Conservation (phyloP, 2,888 invertebrate species). For the Cactoblastis cactorum region DNA sequence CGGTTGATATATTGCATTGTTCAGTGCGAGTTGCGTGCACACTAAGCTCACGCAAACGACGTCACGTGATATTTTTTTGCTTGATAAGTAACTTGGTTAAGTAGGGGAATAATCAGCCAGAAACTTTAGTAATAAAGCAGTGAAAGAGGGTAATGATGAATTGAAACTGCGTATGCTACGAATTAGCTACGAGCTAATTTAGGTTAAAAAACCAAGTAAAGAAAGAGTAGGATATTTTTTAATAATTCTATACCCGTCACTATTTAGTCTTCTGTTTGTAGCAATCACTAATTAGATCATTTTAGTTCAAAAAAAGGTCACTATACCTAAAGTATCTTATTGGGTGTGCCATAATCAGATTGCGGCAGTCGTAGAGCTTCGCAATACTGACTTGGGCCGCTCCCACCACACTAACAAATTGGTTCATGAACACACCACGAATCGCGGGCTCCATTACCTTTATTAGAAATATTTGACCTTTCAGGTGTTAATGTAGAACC, state of each 20-base stretch:
- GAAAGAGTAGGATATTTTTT: no score
- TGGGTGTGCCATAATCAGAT: slow-evolving; percentile 77
- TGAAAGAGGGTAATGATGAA: neutral
- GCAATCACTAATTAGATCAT: neutral
- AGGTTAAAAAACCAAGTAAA: no score
- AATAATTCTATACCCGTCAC: no score
- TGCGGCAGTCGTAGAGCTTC: slow-evolving; percentile 75
- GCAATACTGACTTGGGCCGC: slow-evolving; percentile 57
- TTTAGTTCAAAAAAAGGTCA: slow-evolving; percentile 1
- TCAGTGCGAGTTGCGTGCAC: slow-evolving; percentile 45
- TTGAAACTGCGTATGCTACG: neutral
- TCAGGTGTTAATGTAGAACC: neutral
- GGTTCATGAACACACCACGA: slow-evolving; percentile 27
- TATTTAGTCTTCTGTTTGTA: no score
- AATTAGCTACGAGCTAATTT: neutral
- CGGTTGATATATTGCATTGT: slow-evolving; percentile 45
- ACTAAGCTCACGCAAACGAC: slow-evolving; percentile 44
- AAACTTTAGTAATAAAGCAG: neutral
- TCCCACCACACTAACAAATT: slow-evolving; percentile 46
- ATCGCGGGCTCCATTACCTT: slow-evolving; percentile 17
- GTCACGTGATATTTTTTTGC: slow-evolving; percentile 24
- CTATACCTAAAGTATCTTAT: slow-evolving; percentile 31
- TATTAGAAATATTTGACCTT: neutral
- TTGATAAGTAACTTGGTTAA: neutral
- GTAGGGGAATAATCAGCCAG: neutral